Base-by-base conservation (phyloP, 2,113 vertebrate species). In the Perccottus glenii region DNA sequence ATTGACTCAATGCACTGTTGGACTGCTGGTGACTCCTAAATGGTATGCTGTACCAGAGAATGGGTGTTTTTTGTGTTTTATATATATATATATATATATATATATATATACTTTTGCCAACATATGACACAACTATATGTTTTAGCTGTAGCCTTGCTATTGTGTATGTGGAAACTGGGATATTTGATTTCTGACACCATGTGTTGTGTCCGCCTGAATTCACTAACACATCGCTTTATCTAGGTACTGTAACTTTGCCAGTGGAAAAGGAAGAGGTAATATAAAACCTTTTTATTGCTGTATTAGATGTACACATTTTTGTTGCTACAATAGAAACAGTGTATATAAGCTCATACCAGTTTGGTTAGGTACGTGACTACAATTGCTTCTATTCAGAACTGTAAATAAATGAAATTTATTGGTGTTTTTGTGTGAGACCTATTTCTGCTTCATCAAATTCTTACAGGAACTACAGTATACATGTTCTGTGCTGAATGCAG, bases 1-100 rank as follows among this genome's bases (percentile, higher is more conserved):
- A 69, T 60, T 44, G 9, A 67, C 50, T 70, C 4, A 59, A 6
- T 44, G 62, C 61, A 50, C 55, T 70, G 50, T 61, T 42, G 52
- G 40, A 57, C 33, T 33, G 36, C 56, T 33, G 51, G 11, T 64
- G 49, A 48, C 38, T 64, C 60, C 14, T 50, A 73, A 45, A 60
- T 36, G 44, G 40, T 71, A 9, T 11, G 3, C 53, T 47, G 19
- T 27, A 27, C 19, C 19, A 27, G 19, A 27, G 19, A 27, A 27
- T 2, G 19, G 19, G 19, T 53, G 11, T 1, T 60, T 56, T 36
- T 10, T n/a, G n/a, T n/a, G n/a, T n/a, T n/a, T n/a, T n/a, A n/a
- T n/a, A n/a, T n/a, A n/a, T n/a, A n/a, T n/a, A n/a, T n/a, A n/a
- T n/a, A n/a, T n/a, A n/a, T n/a, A n/a, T n/a, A n/a, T 46, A 2